phyloP scores from a whole-genome alignment of 2,797 vertebrate genomes.

The Podarcis siculus region DNA sequence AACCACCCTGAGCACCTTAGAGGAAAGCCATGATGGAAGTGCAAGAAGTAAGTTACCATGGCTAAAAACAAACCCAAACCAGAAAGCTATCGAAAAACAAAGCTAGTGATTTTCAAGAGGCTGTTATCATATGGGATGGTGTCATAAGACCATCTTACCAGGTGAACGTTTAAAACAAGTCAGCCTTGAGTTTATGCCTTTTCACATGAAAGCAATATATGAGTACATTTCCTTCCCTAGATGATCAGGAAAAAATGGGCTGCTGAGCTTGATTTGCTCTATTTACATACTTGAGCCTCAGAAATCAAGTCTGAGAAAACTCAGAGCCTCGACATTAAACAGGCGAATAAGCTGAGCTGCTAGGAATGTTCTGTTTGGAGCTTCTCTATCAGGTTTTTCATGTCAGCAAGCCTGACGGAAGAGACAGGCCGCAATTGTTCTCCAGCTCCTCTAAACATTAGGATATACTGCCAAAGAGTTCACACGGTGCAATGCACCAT shows the following conservation, averaged over 20 bases:
- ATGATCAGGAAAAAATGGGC: neutral
- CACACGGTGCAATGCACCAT: accelerated
- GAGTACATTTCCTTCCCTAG: neutral
- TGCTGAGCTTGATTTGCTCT: neutral
- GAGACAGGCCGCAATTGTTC: neutral
- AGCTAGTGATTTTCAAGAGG: neutral
- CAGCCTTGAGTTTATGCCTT: neutral
- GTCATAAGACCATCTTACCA: neutral
- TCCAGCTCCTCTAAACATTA: slow-evolving; percentile 22
- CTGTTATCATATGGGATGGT: neutral
- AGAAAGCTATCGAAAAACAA: neutral
- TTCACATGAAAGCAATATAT: neutral
- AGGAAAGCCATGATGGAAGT: neutral
- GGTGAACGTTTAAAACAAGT: neutral
- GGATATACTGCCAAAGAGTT: neutral
- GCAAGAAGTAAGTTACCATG: neutral
- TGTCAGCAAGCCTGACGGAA: neutral
- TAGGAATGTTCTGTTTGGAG: slow-evolving; percentile 17
- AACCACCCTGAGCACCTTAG: neutral
- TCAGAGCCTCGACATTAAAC: slow-evolving; percentile 3
- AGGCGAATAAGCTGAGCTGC: accelerated
- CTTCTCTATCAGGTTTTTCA: slow-evolving; percentile 30
- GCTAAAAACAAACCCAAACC: neutral
- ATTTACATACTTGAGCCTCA: neutral
- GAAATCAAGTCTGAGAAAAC: neutral